These are phyloP conservation scores for Leuctra nigra DNA, from an alignment of 2,888 invertebrate genomes.

Conservation along the genomic window DNA sequence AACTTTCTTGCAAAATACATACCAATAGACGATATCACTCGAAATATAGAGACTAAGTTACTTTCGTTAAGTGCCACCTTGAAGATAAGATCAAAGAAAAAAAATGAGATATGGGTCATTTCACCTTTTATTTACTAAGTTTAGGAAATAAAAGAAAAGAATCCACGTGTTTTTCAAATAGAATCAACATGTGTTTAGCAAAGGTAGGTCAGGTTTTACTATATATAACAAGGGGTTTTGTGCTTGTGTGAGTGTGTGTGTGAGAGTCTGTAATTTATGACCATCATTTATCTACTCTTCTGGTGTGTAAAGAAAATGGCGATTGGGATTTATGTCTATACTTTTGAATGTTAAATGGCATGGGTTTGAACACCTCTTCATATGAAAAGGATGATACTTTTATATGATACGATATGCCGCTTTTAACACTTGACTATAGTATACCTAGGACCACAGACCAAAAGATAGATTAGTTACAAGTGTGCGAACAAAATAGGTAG, in stretches of 20 bases:
- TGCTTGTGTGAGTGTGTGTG: background rate
- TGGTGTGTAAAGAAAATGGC: constrained; percentile 11
- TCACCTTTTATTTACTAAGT: too few species aligned
- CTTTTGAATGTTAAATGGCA: constrained; percentile 14
- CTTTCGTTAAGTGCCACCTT: too few species aligned
- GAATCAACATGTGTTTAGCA: constrained; percentile 2
- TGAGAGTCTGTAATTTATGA: constrained; percentile 13
- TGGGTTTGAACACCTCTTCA: background rate
- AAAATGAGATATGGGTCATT: too few species aligned
- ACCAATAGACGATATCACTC: too few species aligned
- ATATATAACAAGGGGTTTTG: background rate
- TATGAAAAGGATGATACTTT: background rate
- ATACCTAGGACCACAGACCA: background rate
- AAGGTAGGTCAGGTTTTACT: constrained; percentile 9
- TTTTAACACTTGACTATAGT: background rate
- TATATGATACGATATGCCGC: background rate
- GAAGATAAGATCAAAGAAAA: too few species aligned
- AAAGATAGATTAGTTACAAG: background rate
- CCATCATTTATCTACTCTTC: constrained; percentile 3
- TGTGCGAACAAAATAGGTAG: constrained; percentile 2
- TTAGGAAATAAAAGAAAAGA: too few species aligned
- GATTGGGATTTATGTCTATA: constrained; percentile 12
- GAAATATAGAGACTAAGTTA: too few species aligned
- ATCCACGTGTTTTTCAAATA: background rate
- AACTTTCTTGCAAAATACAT: too few species aligned